These are phyloP conservation scores for Halcyon senegalensis DNA, from an alignment of 2,113 vertebrate species.

Conservation along the genomic window DNA sequence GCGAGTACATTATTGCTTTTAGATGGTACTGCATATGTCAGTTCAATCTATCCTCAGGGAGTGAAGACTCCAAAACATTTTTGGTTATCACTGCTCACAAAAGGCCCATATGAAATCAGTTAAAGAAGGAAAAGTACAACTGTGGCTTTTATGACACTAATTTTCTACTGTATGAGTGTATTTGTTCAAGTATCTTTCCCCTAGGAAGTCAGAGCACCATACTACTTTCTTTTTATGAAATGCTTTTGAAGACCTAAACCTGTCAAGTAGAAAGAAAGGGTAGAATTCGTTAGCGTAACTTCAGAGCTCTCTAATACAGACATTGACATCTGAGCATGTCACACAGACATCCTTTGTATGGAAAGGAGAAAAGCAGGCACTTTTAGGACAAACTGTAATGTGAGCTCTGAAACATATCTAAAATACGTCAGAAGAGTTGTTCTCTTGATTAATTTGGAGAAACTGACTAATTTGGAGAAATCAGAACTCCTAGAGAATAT, in stretches of 20 bases:
- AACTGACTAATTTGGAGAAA: background rate
- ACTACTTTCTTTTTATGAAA: background rate
- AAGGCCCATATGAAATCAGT: background rate
- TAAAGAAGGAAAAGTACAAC: background rate
- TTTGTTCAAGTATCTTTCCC: background rate
- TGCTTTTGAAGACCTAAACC: background rate
- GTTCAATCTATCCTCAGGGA: slow-evolving; percentile 6
- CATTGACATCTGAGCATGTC: background rate
- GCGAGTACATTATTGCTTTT: background rate
- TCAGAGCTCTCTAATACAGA: background rate
- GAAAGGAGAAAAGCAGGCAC: background rate
- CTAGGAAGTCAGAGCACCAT: background rate
- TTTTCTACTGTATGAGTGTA: background rate
- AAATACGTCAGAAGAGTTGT: background rate
- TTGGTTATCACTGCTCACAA: background rate
- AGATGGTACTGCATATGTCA: background rate
- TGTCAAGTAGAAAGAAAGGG: background rate
- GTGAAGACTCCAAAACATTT: background rate
- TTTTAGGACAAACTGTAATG: background rate
- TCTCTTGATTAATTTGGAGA: background rate
- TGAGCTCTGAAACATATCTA: background rate
- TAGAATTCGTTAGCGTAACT: background rate
- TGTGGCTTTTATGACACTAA: background rate
- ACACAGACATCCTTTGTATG: background rate
- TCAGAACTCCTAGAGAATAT: background rate